These are phyloP conservation scores for Andrena marginata DNA, from an alignment of 2,888 invertebrate species.

Conservation along the genomic window DNA sequence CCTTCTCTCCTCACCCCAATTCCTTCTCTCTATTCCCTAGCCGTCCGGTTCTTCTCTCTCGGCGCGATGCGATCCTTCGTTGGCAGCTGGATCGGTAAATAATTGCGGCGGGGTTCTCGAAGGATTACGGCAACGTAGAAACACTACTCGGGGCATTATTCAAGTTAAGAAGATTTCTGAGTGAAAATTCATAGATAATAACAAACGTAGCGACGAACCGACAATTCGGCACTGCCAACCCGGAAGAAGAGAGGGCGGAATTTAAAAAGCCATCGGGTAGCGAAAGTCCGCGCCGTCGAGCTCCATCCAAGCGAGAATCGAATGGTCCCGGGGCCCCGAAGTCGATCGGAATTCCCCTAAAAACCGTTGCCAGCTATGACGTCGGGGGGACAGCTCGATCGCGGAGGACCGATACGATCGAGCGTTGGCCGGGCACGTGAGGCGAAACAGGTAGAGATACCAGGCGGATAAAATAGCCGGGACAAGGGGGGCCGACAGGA, in stretches of 20 bases:
- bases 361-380: conserved; percentile 2
- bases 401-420: conserved; percentile 23
- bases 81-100: conserved; percentile 7
- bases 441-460: conserved; percentile 49
- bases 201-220: too few relatives aligned
- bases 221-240: too few relatives aligned
- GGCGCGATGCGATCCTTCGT: conserved; percentile 14
- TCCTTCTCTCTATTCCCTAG: conserved; percentile 41
- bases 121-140: too few relatives aligned
- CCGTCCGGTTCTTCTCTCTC: not conserved
- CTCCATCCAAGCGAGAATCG: not conserved
- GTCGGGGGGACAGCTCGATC: conserved; percentile 15
- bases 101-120: not conserved
- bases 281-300: not conserved
- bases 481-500: conserved; percentile 55
- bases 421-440: conserved; percentile 30
- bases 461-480: conserved; percentile 58
- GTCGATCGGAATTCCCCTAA: conserved; percentile 3
- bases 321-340: not conserved
- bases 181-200: too few relatives aligned
- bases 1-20: conserved; percentile 38
- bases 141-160: too few relatives aligned
- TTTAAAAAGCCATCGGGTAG: not conserved
- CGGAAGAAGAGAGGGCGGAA: not conserved
- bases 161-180: too few relatives aligned